These are phyloP conservation scores for Nycticorax nycticorax DNA, from an alignment of 2,113 vertebrate species.

Conservation along the genomic window DNA sequence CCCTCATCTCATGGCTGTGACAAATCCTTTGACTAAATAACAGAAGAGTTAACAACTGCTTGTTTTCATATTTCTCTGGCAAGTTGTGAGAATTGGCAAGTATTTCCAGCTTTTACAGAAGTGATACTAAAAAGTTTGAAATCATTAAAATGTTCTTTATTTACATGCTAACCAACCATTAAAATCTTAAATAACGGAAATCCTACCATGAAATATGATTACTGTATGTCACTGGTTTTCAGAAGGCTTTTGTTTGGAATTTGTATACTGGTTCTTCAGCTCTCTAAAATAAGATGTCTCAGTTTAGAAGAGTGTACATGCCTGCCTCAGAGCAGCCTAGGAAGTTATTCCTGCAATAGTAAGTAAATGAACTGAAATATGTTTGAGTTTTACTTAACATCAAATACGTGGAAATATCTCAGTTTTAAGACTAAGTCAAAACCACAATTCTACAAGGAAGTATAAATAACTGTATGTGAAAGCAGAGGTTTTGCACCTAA, in stretches of 20 bases:
- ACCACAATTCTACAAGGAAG: not conserved
- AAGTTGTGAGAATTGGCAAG: not conserved
- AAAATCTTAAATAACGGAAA: not conserved
- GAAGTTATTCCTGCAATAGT: not conserved
- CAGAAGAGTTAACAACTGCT: not conserved
- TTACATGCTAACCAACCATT: not conserved
- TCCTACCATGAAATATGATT: not conserved
- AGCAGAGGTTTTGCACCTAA: not conserved
- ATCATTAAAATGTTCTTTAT: not conserved
- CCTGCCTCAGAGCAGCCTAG: not conserved
- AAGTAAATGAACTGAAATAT: not conserved
- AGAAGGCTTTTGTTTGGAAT: not conserved
- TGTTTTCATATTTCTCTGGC: not conserved
- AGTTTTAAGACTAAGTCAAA: not conserved
- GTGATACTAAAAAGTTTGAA: not conserved
- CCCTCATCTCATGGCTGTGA: not conserved
- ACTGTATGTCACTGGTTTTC: not conserved
- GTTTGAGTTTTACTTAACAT: not conserved
- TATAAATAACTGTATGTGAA: not conserved
- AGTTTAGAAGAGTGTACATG: not conserved
- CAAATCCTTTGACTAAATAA: not conserved
- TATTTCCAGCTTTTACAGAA: not conserved
- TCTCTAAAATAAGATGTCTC: not conserved
- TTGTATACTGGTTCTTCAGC: not conserved
- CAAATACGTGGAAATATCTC: not conserved